Evolutionary conservation across 2,888 invertebrate species (phyloP).

Genomic region (Drosophila paucipuncta): DNA sequence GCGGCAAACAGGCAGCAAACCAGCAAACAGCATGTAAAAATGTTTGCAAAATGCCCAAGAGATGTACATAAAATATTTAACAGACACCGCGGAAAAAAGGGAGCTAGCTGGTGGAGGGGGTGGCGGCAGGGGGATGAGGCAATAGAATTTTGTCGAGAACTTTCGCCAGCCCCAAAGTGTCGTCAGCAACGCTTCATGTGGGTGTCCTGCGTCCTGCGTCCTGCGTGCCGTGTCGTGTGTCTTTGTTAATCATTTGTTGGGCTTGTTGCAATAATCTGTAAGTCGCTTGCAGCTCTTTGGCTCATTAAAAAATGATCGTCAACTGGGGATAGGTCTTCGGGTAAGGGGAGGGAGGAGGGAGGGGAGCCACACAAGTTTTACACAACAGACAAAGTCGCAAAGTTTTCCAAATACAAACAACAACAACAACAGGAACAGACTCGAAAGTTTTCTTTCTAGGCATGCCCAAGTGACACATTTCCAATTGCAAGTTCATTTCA

Average conservation of each 20-base stretch:
- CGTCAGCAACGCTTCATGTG: constrained; percentile 36
- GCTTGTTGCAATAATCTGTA: constrained; percentile 66
- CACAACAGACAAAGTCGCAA: constrained; percentile 30
- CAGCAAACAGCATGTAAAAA: constrained; percentile 60
- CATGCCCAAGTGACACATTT: constrained; percentile 71
- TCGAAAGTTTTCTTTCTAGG: constrained; percentile 40
- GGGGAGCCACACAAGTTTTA: constrained; percentile 34
- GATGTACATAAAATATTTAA: constrained; percentile 85
- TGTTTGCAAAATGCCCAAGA: constrained; percentile 81
- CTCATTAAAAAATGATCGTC: constrained; percentile 69
- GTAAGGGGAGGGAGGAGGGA: neutral
- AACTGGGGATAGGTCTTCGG: constrained; percentile 28
- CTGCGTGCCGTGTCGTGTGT: constrained; percentile 9
- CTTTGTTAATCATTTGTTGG: constrained; percentile 74
- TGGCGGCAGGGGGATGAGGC: neutral
- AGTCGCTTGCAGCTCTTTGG: constrained; percentile 32
- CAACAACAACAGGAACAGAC: constrained; percentile 41
- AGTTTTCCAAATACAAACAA: constrained; percentile 34
- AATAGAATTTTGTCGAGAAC: constrained; percentile 18
- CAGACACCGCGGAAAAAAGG: constrained; percentile 51
- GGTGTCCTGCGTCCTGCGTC: constrained; percentile 32
- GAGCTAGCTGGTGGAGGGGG: neutral
- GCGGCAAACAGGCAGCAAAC: constrained; percentile 24
- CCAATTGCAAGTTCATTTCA: constrained; percentile 57
- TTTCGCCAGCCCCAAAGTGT: constrained; percentile 46